Base-by-base conservation (phyloP, 2,113 vertebrate genomes). In the Mesembrinibis cayennensis region DNA sequence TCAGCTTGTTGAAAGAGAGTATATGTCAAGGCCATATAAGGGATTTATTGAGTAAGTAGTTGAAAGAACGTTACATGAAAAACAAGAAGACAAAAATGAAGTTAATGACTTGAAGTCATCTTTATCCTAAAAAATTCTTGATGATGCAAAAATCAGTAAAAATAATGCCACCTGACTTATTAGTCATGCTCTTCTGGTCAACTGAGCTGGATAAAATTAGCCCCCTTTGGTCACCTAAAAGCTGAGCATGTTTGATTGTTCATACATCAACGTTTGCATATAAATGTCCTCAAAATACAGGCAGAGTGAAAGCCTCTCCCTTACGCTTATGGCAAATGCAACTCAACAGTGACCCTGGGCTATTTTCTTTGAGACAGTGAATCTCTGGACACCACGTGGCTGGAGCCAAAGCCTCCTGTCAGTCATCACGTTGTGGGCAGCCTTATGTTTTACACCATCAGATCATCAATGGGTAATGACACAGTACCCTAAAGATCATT, bases 341-440 rank as follows among this genome's bases (percentile, higher is more conserved):
- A 18, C 32, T 62, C 73, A 69, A 0, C 36, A 30, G 27, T 49
- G 17, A 69, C n/a, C 42, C 26, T n/a, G 20, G 10, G 17, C 5
- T 67, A 15, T 44, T 70, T 86, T 59, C 38, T 44, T 25, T 61
- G 38, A 21, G 59, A 22, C 16, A 15, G 27, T 15, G 42, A 38
- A 55, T 36, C 40, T 55, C 74, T 62, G 53, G 47, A 34, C 0
- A 1, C 30, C 15, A 12, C 1, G 0, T 67, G 32, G 47, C n/a
- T 80, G 74, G 50, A 80, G 23, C 47, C 63, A 87, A 38, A 11
- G 9, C 30, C 7, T 65, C 29, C 34, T n/a, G 19, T 72, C 34
- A 25, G 44, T 59, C 58, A 13, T 78, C 20, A 16, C 29, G 23
- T 82, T 30, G 38, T 36, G 40, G 13, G 15, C 34, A 83, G 6